Evolutionary conservation across 2,797 vertebrate species (phyloP), one percentile per base, ranked within the genome.

Genomic region (Sciurus carolinensis): DNA sequence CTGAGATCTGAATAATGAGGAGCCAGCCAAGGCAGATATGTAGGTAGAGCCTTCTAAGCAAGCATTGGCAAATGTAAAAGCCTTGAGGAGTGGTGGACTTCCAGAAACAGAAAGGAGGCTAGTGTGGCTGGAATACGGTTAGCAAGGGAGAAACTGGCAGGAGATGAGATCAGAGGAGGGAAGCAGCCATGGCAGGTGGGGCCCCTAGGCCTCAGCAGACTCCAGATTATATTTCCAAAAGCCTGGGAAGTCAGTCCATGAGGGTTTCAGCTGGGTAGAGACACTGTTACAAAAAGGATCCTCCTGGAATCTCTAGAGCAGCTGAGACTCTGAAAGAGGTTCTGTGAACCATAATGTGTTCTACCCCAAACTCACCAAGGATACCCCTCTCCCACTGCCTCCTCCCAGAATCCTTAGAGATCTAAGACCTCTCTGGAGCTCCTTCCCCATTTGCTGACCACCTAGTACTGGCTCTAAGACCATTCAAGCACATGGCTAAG

Each of bases 191-290:
- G 30, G 36, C n/a, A 73, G 54, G 54, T 4, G 24, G 36, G 33
- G 57, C n/a, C 54, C 52, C 0, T 0, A 57, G 28, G 5, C 6
- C 12, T 80, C 42, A n/a, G 42, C 73, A 85, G 42, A 69, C 71
- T 57, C 69, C 79, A 42, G 69, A 69, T 85, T 91, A 85, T 83
- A 84, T 54, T 39, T 89, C 75, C 86, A 66, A 67, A 47, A 96
- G 36, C 36, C n/a, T 57, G 12, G 7, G 76, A 89, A 28, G 44
- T 77, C 62, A 76, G 77, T 42, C 67, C 50, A 12, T 39, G 42
- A 92, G 67, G 57, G 42, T 75, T 87, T 71, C 81, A 66, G n/a
- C 47, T 87, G 50, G 59, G 30, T 57, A 75, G 0, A 30, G n/a
- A 77, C 57, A 9, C 7, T 26, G 54, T 89, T 62, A 26, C 57